Percentiles rank a stretch among this genome's conserved stretches.
Evolutionary conservation across 92 coral and sea anemone species (phyloP).

Genomic region (Zoanthus gigantus): DNA sequence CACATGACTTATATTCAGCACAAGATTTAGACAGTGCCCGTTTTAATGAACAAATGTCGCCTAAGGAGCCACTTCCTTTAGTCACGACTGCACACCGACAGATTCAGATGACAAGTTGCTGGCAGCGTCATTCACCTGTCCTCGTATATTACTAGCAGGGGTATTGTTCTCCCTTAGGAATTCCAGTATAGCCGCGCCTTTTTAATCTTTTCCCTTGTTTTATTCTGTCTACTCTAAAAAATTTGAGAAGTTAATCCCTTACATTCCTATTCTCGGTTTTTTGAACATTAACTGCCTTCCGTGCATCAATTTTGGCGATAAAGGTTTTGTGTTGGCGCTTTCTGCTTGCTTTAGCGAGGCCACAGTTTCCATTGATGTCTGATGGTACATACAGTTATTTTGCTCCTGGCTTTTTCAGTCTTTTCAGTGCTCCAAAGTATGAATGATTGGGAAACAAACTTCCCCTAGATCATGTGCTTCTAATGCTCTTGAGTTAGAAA

Average conservation of each 20-base stretch:
- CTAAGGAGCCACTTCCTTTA: constrained; percentile 19
- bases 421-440: too few relatives aligned
- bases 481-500: too few relatives aligned
- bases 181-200: not conserved
- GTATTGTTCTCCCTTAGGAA: not conserved
- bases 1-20: constrained; percentile 22
- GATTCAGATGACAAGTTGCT: constrained; percentile 48
- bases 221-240: not conserved
- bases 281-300: too few relatives aligned
- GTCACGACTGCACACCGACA: constrained; percentile 45
- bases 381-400: too few relatives aligned
- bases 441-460: too few relatives aligned
- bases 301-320: too few relatives aligned
- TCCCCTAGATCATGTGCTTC: too few relatives aligned
- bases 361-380: too few relatives aligned
- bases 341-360: too few relatives aligned
- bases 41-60: constrained; percentile 42
- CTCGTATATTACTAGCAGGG: not conserved
- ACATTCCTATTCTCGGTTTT: not conserved
- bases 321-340: too few relatives aligned
- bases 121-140: constrained; percentile 50
- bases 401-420: too few relatives aligned
- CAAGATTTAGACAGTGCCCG: constrained; percentile 48
- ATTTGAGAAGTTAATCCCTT: not conserved
- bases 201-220: not conserved